A percentile compares a stretch with the other conserved stretches of the same genome.
Conservation (phyloP, 2,113 vertebrate species). For the Casuarius casuarius region DNA sequence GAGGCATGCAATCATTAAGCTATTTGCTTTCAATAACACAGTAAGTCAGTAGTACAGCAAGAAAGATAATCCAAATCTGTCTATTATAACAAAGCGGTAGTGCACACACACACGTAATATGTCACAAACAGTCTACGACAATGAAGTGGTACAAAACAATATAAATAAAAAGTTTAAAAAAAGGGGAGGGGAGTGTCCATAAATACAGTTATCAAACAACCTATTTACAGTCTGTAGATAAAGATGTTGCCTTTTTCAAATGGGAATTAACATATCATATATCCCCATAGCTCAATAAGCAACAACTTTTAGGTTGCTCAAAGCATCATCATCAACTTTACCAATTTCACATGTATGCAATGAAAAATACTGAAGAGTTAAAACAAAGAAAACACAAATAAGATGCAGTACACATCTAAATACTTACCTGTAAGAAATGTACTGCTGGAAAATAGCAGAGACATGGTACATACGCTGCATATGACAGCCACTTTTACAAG, state of each 20-base stretch:
- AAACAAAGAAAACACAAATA: not conserved
- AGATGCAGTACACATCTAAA: not conserved
- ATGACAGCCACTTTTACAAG: not conserved
- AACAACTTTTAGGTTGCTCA: not conserved
- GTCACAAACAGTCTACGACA: not conserved
- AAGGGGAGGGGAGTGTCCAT: no score
- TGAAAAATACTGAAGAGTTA: not conserved
- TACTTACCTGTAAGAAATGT: not conserved
- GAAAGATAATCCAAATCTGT: not conserved
- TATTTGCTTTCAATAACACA: not conserved
- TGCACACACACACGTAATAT: not conserved
- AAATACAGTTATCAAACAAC: not conserved
- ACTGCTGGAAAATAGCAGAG: not conserved
- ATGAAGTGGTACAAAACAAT: not conserved
- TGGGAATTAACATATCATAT: not conserved
- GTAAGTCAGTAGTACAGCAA: not conserved
- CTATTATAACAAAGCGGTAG: not conserved
- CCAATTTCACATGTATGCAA: not conserved
- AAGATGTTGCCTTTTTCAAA: not conserved
- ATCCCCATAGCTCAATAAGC: not conserved
- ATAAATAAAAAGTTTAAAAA: not conserved
- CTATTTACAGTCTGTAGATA: not conserved
- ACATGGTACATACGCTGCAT: not conserved
- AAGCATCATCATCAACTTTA: not conserved
- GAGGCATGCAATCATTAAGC: not conserved